Evolutionary conservation across 2,113 vertebrate species (phyloP), one percentile per base, ranked within the genome.

Genomic region (Sigmodon hispidus): DNA sequence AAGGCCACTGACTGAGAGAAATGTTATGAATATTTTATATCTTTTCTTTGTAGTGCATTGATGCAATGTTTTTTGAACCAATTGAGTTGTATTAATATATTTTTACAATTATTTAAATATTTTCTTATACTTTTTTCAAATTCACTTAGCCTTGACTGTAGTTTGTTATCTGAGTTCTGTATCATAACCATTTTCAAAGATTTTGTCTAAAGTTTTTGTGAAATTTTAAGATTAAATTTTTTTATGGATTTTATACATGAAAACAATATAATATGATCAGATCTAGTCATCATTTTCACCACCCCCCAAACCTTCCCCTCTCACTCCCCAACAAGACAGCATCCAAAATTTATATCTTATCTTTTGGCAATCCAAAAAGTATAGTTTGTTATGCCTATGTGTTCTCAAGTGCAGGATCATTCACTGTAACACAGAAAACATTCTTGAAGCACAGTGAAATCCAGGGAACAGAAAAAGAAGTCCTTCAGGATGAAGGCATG

Each of bases 1-100:
- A 43, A 72, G 77, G 50, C 9, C 19, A 57, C 88, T 93, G 52
- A 65, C 36, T 72, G 59, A 89, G 67, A 96, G 43, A 96, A 94
- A 45, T 94, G 19, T 59, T 87, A 94, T 84, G 29, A 96, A 92
- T 87, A 91, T 81, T 89, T 97, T 93, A 90, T 88, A 70, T 43
- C 48, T 86, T 94, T 94, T 36, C 45, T 81, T 85, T 95, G 90
- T 89, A 91, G 43, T 83, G 1, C 0, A 31, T 57, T 89, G 63
- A 70, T 77, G 36, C 21, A 40, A n/a, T 95, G 76, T 4, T 65
- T 94, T 89, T 72, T 45, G 34, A 40, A 34, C 79, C 73, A 87
- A 29, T 48, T 61, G 22, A 92, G 1, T 91, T 11, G 19, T 22
- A 5, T 95, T 89, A 89, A 84, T 77, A 73, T 57, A 79, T 85